phyloP scores from a whole-genome alignment of 2,113 vertebrate species.

The Chiloscyllium plagiosum region DNA sequence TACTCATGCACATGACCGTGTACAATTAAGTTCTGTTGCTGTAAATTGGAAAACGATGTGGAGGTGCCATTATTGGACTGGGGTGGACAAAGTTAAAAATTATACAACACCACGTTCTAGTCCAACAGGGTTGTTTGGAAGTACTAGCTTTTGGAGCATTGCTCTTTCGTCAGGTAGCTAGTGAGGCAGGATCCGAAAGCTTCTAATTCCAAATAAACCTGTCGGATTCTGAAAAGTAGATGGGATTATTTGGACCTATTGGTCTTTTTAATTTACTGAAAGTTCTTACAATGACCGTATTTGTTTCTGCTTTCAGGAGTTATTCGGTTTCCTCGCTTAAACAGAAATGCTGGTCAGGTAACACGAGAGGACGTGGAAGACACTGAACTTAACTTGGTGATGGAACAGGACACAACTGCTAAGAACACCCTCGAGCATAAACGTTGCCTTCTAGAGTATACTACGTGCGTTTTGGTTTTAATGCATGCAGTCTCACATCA shows the following conservation, averaged over 20 bases:
- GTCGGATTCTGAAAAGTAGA: neutral
- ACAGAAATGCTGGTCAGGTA: slow-evolving; percentile 42
- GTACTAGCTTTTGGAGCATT: too few relatives aligned
- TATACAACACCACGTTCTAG: too few relatives aligned
- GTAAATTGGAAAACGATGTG: too few relatives aligned
- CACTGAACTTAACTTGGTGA: slow-evolving; percentile 44
- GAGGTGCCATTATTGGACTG: neutral
- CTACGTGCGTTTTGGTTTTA: slow-evolving; percentile 50
- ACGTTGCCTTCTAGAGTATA: slow-evolving; percentile 62
- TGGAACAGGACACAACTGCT: slow-evolving; percentile 61
- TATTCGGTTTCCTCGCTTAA: slow-evolving; percentile 55
- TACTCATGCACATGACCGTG: too few relatives aligned
- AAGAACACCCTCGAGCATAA: slow-evolving; percentile 64
- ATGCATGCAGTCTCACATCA: neutral
- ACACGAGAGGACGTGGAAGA: slow-evolving; percentile 40
- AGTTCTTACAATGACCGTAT: neutral
- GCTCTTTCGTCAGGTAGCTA: too few relatives aligned
- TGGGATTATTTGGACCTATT: neutral
- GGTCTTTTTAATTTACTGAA: neutral
- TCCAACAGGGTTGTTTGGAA: too few relatives aligned
- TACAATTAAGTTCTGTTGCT: neutral
- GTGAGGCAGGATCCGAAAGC: too few relatives aligned
- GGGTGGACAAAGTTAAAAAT: too few relatives aligned
- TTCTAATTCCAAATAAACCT: too few relatives aligned
- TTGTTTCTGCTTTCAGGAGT: slow-evolving; percentile 51